Evolutionary conservation across 2,888 invertebrate species (phyloP).

Genomic region (Perizoma flavofasciatum): DNA sequence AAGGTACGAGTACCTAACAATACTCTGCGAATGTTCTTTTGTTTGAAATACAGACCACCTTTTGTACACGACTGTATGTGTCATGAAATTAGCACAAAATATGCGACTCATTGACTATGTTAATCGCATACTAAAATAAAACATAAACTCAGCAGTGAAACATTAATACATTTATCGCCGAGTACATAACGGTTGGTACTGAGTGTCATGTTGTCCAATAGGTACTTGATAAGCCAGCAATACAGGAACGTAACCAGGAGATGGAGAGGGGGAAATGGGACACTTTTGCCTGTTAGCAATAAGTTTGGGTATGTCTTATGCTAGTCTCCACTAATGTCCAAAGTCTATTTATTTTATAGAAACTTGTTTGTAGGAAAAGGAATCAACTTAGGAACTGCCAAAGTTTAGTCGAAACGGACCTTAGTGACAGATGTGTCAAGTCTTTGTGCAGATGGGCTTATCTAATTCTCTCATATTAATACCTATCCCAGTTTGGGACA

Average conservation of each 20-base stretch:
- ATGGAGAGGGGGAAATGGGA: not conserved
- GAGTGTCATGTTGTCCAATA: conserved; percentile 54
- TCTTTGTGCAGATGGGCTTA: too few species aligned
- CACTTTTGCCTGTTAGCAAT: too few species aligned
- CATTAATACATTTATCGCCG: conserved; percentile 55
- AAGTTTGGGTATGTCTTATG: too few species aligned
- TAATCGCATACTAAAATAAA: conserved; percentile 63
- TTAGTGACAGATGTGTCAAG: too few species aligned
- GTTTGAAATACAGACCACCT: not conserved
- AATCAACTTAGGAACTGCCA: too few species aligned
- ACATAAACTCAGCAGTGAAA: conserved; percentile 51
- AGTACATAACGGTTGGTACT: conserved; percentile 59
- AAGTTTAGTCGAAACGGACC: too few species aligned
- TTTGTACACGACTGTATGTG: conserved; percentile 19
- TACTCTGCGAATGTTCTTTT: not conserved
- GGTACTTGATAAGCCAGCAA: conserved; percentile 46
- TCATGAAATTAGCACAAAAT: conserved; percentile 38
- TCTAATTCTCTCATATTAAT: too few species aligned
- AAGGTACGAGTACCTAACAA: too few species aligned
- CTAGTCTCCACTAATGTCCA: too few species aligned
- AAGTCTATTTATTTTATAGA: too few species aligned
- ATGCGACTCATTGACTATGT: conserved; percentile 45
- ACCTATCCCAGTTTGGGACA: too few species aligned
- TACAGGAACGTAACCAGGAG: conserved; percentile 13
- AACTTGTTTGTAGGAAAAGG: too few species aligned